Conservation (phyloP, 2,797 vertebrate species). For the Danio kyathit region DNA sequence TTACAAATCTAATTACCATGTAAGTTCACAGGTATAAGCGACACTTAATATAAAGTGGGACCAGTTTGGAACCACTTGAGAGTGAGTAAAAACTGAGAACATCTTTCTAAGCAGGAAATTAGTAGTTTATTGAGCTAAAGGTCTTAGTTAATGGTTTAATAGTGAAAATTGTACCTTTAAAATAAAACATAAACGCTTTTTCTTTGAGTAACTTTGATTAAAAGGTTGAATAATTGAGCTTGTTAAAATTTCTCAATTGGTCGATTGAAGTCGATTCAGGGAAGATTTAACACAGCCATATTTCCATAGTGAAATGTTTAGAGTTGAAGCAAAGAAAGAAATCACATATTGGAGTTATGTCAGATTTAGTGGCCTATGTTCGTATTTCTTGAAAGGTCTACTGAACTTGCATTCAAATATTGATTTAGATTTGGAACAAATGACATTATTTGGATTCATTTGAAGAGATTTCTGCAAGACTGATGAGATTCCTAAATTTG, state of each 20-base stretch:
- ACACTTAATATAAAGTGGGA: no score
- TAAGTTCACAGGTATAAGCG: no score
- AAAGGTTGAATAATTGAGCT: not conserved
- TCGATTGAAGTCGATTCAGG: not conserved
- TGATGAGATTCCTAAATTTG: not conserved
- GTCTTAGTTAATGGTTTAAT: no score
- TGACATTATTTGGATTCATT: not conserved
- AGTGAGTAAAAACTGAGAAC: no score
- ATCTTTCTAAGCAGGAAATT: no score
- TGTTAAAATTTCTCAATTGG: not conserved
- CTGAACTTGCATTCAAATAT: slow-evolving; percentile 1
- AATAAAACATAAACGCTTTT: not conserved
- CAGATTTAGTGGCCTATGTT: not conserved
- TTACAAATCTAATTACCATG: no score
- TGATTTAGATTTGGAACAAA: not conserved
- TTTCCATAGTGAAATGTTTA: not conserved
- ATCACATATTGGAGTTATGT: slow-evolving; percentile 25
- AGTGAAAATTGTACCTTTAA: no score
- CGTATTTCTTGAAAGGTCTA: not conserved
- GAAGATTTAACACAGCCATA: not conserved
- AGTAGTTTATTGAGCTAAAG: no score
- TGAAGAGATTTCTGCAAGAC: not conserved
- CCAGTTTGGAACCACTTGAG: no score
- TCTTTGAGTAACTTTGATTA: not conserved
- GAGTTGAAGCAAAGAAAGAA: no score